phyloP scores from a whole-genome alignment of 53 echinoderm and acorn worm species.

The Paracentrotus lividus region DNA sequence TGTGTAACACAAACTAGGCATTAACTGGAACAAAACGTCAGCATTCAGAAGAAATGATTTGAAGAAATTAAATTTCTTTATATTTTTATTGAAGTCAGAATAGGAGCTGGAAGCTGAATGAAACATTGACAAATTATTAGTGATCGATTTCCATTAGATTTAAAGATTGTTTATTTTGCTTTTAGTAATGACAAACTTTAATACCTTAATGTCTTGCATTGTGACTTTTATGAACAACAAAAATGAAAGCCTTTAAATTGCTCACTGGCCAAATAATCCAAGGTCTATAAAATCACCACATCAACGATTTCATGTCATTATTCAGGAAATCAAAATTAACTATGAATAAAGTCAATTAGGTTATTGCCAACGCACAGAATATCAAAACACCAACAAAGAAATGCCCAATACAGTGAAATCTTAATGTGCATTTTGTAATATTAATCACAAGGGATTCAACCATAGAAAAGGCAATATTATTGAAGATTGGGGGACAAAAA shows the following conservation, averaged over 20 bases:
- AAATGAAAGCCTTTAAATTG: background rate
- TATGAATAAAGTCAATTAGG: background rate
- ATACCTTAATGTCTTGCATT: background rate
- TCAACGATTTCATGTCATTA: background rate
- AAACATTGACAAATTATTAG: background rate
- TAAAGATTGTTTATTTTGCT: background rate
- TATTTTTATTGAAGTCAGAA: background rate
- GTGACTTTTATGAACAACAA: background rate
- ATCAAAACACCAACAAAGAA: background rate
- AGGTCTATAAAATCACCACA: background rate
- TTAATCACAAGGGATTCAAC: background rate
- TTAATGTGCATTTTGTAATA: background rate
- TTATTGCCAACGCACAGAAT: background rate
- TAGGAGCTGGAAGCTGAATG: no score
- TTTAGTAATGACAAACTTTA: background rate
- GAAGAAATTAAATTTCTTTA: background rate
- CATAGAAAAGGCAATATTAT: background rate
- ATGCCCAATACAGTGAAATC: background rate
- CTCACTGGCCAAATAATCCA: background rate
- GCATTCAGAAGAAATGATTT: background rate
- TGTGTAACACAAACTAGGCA: no score
- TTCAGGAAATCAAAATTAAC: background rate
- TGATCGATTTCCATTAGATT: background rate
- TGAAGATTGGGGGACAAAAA: background rate
- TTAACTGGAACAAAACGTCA: background rate